A percentile compares a stretch with the other conserved stretches of the same genome.
phyloP scores from a whole-genome alignment of 2,888 invertebrate species.

The Embidobia sp. region DNA sequence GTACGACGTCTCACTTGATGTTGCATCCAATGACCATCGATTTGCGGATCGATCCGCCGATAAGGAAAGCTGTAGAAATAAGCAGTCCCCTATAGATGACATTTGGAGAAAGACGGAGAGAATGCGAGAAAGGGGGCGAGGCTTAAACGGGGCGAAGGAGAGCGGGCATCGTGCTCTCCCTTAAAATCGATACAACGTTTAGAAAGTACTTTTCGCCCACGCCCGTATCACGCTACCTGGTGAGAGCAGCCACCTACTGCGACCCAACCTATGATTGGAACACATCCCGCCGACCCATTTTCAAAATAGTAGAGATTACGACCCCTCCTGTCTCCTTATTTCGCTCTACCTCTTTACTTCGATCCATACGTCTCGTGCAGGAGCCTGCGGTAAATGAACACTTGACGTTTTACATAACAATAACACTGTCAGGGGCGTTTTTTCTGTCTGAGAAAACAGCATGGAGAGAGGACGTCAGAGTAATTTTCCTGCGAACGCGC shows the following conservation, averaged over 20 bases:
- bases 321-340: slow-evolving; percentile 51
- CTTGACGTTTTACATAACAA: slow-evolving; percentile 53
- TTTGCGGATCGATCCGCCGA: slow-evolving; percentile 49
- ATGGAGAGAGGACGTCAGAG: background rate
- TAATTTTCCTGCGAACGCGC: background rate
- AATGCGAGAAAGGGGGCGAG: slow-evolving; percentile 7
- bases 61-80: slow-evolving; percentile 29
- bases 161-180: slow-evolving; percentile 48
- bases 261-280: slow-evolving; percentile 60
- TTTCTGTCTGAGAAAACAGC: slow-evolving; percentile 15
- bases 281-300: slow-evolving; percentile 65
- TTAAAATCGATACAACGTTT: slow-evolving; percentile 77
- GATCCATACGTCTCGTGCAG: slow-evolving; percentile 40
- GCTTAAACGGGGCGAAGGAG: slow-evolving; percentile 39
- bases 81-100: slow-evolving; percentile 46
- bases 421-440: slow-evolving; percentile 16
- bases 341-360: slow-evolving; percentile 50
- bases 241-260: slow-evolving; percentile 60
- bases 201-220: slow-evolving; percentile 74
- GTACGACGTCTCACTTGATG: slow-evolving; percentile 44
- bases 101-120: slow-evolving; percentile 19
- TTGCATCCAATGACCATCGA: slow-evolving; percentile 40
- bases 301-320: slow-evolving; percentile 62
- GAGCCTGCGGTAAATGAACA: slow-evolving; percentile 45
- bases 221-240: slow-evolving; percentile 67